A percentile compares a stretch with the other conserved stretches of the same genome.
Evolutionary conservation across 2,888 invertebrate genomes (phyloP).

Genomic region (Siphlonurus alternatus): DNA sequence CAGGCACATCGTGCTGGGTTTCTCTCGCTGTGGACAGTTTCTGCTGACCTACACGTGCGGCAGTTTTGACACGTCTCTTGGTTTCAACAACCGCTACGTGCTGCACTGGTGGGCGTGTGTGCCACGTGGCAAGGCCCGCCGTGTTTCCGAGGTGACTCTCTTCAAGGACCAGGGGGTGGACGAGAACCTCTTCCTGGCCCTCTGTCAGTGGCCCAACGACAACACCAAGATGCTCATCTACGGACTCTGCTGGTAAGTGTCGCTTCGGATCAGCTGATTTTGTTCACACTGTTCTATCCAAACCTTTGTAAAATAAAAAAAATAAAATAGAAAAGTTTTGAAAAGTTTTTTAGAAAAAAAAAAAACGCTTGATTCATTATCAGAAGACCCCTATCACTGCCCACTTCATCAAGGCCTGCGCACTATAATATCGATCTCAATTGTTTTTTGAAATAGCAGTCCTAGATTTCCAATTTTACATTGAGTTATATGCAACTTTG

Average conservation of each 20-base stretch:
- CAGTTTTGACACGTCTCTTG: conserved; percentile 35
- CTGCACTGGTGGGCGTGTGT: conserved; percentile 49
- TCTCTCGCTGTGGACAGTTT: conserved; percentile 87
- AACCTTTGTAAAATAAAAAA: no score
- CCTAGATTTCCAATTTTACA: no score
- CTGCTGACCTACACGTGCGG: conserved; percentile 71
- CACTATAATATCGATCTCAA: no score
- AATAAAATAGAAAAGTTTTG: no score
- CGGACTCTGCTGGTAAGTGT: conserved; percentile 37
- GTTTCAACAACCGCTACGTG: conserved; percentile 42
- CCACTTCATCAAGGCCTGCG: no score
- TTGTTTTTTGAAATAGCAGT: no score
- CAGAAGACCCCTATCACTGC: no score
- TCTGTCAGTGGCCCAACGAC: conserved; percentile 55
- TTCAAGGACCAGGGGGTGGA: conserved; percentile 34
- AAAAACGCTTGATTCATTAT: no score
- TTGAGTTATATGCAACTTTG: no score
- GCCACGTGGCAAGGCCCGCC: conserved; percentile 34
- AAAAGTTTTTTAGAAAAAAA: no score
- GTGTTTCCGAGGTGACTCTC: conserved; percentile 39
- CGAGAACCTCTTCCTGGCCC: conserved; percentile 38
- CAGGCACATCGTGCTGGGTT: conserved; percentile 86
- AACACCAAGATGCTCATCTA: conserved; percentile 46
- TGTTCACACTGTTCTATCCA: no score
- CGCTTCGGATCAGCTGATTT: not conserved